Evolutionary conservation across 2,888 invertebrate genomes (phyloP).

Genomic region (Dolichomitus sp.): DNA sequence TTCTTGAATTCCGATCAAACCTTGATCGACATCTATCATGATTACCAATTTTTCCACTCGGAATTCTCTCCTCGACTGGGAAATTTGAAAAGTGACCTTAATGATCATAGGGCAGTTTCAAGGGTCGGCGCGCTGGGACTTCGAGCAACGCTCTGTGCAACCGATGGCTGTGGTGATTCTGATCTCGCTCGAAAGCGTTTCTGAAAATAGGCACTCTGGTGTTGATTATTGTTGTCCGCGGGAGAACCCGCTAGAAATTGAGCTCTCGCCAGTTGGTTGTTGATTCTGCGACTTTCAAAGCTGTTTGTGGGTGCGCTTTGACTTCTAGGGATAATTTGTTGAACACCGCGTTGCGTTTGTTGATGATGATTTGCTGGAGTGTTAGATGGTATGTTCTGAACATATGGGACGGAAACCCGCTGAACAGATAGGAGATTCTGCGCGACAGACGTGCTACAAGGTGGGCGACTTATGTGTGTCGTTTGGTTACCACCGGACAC

Average conservation of each 20-base stretch:
- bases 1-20: background rate
- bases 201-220: slow-evolving; percentile 73
- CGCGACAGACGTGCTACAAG: background rate
- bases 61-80: background rate
- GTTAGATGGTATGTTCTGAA: slow-evolving; percentile 31
- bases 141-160: slow-evolving; percentile 79
- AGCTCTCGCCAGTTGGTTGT: slow-evolving; percentile 82
- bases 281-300: slow-evolving; percentile 75
- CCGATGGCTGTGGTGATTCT: slow-evolving; percentile 81
- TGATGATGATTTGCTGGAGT: background rate
- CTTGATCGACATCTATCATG: background rate
- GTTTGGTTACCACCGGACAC: slow-evolving; percentile 1
- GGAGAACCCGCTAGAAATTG: slow-evolving; percentile 80
- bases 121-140: slow-evolving; percentile 84
- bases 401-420: slow-evolving; percentile 32
- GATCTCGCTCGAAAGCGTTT: slow-evolving; percentile 82
- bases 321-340: slow-evolving; percentile 20
- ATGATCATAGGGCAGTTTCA: slow-evolving; percentile 83
- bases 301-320: slow-evolving; percentile 29
- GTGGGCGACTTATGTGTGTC: slow-evolving; percentile 11
- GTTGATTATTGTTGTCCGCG: slow-evolving; percentile 63
- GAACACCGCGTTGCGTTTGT: slow-evolving; percentile 1
- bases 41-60: background rate
- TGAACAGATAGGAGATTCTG: slow-evolving; percentile 42
- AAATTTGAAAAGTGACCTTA: background rate